Evolutionary conservation across 2,888 invertebrate species (phyloP).

Genomic region (Tetragonisca angustula): DNA sequence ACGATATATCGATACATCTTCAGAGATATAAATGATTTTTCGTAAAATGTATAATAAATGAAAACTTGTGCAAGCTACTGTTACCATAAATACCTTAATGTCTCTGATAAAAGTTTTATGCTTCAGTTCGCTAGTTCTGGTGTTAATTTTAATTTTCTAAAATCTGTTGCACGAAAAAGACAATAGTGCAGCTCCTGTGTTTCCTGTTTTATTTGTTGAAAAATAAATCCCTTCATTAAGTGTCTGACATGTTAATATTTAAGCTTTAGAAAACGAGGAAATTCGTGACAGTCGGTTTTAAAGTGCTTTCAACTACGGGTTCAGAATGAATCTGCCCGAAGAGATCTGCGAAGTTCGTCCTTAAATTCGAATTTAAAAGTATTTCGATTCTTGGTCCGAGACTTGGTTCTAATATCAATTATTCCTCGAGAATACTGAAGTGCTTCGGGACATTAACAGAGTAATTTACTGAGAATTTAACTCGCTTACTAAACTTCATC

Average conservation of each 20-base stretch:
- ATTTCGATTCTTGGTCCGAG: not conserved
- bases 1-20: too few relatives aligned
- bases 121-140: too few relatives aligned
- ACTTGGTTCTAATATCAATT: conserved; percentile 10
- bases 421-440: not conserved
- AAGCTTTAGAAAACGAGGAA: not conserved
- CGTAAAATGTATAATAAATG: too few relatives aligned
- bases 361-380: conserved; percentile 16
- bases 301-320: conserved; percentile 8
- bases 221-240: not conserved
- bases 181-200: too few relatives aligned
- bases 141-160: too few relatives aligned
- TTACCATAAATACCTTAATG: too few relatives aligned
- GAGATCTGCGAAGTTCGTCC: not conserved
- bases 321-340: not conserved
- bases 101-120: too few relatives aligned
- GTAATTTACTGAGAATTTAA: not conserved
- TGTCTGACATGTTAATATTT: not conserved
- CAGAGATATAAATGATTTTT: too few relatives aligned
- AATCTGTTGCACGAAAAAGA: too few relatives aligned
- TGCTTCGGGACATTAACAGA: not conserved
- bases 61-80: too few relatives aligned
- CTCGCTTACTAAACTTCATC: not conserved
- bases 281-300: not conserved
- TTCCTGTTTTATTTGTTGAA: too few relatives aligned